These are phyloP conservation scores for Cheilosia urbana DNA, from an alignment of 2,888 invertebrate species.

Conservation along the genomic window DNA sequence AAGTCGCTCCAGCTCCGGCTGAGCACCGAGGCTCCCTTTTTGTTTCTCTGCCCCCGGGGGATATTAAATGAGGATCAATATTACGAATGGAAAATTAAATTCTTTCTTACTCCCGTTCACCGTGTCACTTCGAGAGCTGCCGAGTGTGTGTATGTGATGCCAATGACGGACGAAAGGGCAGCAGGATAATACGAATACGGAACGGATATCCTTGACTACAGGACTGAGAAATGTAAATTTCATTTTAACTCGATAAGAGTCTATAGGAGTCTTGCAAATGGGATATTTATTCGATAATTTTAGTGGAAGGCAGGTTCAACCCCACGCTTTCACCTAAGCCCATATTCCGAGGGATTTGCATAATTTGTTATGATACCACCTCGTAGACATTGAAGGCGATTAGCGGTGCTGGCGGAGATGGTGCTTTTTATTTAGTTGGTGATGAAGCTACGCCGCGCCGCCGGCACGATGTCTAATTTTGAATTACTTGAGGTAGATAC, in stretches of 20 bases:
- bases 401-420: conserved; percentile 44
- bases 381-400: conserved; percentile 72
- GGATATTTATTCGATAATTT: conserved; percentile 76
- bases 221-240: conserved; percentile 74
- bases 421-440: conserved; percentile 64
- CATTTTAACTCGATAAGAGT: conserved; percentile 75
- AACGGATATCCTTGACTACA: conserved; percentile 61
- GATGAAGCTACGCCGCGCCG: conserved; percentile 59
- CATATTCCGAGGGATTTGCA: conserved; percentile 72
- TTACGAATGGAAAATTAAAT: conserved; percentile 75
- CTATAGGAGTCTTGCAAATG: conserved; percentile 74
- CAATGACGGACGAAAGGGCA: conserved; percentile 54
- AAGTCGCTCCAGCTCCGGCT: conserved; percentile 6
- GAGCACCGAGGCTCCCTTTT: conserved; percentile 50
- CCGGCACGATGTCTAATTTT: conserved; percentile 59
- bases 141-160: conserved; percentile 16
- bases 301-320: conserved; percentile 66
- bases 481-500: conserved; percentile 56
- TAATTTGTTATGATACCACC: conserved; percentile 75
- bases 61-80: conserved; percentile 76
- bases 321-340: conserved; percentile 57
- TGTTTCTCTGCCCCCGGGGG: conserved; percentile 55
- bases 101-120: conserved; percentile 65
- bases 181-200: conserved; percentile 55
- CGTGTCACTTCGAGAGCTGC: conserved; percentile 22